Conservation (phyloP, 2,797 vertebrate species). For the Sebastiscus tertius region DNA sequence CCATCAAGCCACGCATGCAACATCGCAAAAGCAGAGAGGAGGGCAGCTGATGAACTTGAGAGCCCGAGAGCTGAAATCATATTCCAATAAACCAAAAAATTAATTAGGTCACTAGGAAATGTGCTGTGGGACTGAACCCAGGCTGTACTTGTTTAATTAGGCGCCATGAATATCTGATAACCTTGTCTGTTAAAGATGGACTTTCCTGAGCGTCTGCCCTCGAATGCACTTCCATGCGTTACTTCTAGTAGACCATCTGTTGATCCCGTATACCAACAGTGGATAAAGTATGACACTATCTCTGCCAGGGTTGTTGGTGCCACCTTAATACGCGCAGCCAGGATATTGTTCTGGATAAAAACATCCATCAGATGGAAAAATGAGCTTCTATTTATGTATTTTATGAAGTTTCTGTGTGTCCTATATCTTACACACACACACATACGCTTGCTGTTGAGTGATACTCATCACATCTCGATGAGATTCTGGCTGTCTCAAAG, state of each 20-base stretch:
- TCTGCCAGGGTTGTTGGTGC: constrained; percentile 3
- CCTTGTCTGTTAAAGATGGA: constrained; percentile 35
- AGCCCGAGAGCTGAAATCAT: constrained; percentile 25
- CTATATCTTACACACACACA: constrained; percentile 21
- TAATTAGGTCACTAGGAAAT: constrained; percentile 54
- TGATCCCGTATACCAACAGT: background rate
- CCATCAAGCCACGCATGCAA: background rate
- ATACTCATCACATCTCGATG: constrained; percentile 62
- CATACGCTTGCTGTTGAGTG: constrained; percentile 37
- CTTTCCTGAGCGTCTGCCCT: constrained; percentile 15
- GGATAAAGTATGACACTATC: constrained; percentile 20
- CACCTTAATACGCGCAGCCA: constrained; percentile 15
- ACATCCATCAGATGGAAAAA: constrained; percentile 48
- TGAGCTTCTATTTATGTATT: constrained; percentile 10
- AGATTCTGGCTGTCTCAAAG: constrained; percentile 47
- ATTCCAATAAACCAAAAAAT: constrained; percentile 38
- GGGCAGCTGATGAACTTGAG: background rate
- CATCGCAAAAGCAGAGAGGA: background rate
- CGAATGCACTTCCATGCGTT: constrained; percentile 9
- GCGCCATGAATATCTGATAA: constrained; percentile 57
- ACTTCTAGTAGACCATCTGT: constrained; percentile 33
- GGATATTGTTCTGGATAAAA: constrained; percentile 29
- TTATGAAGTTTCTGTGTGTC: constrained; percentile 16
- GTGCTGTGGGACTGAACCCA: constrained; percentile 37
- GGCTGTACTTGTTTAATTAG: constrained; percentile 55